Evolutionary conservation across 2,797 vertebrate species (phyloP).

Genomic region (Crenichthys baileyi): DNA sequence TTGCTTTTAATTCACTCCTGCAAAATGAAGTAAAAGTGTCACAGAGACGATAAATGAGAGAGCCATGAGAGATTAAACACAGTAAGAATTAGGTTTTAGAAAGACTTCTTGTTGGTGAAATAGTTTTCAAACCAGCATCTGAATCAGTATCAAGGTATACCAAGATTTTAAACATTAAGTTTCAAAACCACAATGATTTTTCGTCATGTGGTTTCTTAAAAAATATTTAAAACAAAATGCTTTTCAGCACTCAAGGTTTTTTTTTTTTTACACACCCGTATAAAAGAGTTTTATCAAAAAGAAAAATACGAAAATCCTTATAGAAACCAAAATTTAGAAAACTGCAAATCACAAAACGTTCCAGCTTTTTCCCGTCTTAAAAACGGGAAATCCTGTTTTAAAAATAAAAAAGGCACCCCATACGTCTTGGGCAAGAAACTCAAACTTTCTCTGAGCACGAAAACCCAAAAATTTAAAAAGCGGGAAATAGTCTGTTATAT

Average conservation of each 20-base stretch:
- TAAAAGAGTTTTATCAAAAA: no score
- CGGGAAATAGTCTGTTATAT: no score
- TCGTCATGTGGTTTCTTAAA: neutral
- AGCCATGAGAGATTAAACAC: neutral
- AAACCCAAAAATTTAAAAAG: no score
- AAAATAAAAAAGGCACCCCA: no score
- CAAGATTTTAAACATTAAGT: neutral
- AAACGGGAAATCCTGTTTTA: no score
- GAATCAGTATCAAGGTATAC: neutral
- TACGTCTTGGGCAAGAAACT: no score
- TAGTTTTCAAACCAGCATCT: neutral
- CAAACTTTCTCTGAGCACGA: no score
- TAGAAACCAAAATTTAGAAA: no score
- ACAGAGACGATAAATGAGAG: neutral
- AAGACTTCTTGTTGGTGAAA: neutral
- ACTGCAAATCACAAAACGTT: no score
- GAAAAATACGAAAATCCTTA: no score
- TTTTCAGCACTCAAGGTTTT: neutral
- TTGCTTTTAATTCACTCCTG: neutral
- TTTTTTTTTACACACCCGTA: no score
- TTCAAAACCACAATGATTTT: neutral
- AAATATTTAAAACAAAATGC: neutral
- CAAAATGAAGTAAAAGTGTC: conserved; percentile 8
- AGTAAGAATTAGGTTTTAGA: neutral
- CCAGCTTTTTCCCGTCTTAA: no score